Percentiles rank a stretch among this genome's conserved stretches.
Evolutionary conservation across 64 coral and sea anemone species (phyloP).

Genomic region (Porites lutea): DNA sequence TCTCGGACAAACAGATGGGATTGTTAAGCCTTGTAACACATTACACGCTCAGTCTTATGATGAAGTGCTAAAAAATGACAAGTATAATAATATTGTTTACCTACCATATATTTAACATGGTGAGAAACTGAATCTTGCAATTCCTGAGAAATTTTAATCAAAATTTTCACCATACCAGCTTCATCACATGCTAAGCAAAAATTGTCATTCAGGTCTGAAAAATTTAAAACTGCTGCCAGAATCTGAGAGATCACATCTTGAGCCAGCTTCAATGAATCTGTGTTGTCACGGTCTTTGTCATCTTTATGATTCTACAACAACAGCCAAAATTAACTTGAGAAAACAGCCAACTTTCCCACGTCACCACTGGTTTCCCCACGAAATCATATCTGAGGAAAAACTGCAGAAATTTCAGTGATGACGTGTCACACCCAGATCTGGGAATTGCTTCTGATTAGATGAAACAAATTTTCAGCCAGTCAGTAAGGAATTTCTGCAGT

Average conservation of each 20-base stretch:
- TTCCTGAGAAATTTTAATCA: slow-evolving; percentile 24
- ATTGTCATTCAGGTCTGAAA: neutral
- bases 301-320: neutral
- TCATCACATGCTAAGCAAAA: slow-evolving; percentile 29
- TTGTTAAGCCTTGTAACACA: too few relatives aligned
- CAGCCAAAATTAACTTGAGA: neutral
- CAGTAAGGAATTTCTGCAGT: too few relatives aligned
- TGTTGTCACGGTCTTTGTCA: neutral
- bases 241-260: slow-evolving; percentile 8
- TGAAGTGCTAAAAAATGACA: neutral
- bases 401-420: too few relatives aligned
- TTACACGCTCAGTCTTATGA: neutral
- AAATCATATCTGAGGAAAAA: too few relatives aligned
- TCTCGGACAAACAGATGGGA: too few relatives aligned
- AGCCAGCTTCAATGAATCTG: neutral
- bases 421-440: too few relatives aligned
- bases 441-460: too few relatives aligned
- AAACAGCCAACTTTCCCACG: too few relatives aligned
- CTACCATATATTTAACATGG: slow-evolving; percentile 56
- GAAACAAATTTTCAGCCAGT: too few relatives aligned
- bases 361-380: too few relatives aligned
- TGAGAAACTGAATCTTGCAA: slow-evolving; percentile 46
- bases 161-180: slow-evolving; percentile 22
- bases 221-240: slow-evolving; percentile 20
- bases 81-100: neutral